Evolutionary conservation across 2,113 vertebrate genomes (phyloP), one percentile per base, ranked within the genome.

Genomic region (Microtus pennsylvanicus): DNA sequence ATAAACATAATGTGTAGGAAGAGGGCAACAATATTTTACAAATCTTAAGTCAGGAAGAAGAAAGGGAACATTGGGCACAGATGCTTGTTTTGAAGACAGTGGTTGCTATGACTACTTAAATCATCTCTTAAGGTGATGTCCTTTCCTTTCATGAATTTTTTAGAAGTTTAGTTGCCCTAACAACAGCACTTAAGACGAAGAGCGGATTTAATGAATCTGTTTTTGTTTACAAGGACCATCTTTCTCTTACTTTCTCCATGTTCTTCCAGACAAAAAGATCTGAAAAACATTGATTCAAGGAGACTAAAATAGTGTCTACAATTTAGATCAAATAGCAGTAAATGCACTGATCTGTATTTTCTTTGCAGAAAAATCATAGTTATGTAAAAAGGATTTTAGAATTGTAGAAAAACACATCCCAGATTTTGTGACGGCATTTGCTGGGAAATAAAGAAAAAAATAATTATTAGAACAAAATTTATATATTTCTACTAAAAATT

Each of bases 41-140:
- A 92, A 90, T 52, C 70, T 97, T 95, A 67, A 92, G 70, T 97
- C 83, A 91, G 85, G 17, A 94, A 5, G 14, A 93, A 97, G 78
- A 81, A 92, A 38, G 22, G 52, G 0, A 93, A 76, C 33, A 78
- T 11, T 95, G 33, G 76, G 6, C 92, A 93, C 58, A 42, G 58
- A 33, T 17, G 96, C 86, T 97, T 97, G 86, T 91, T 93, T 91
- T 97, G 78, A 91, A 98, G 97, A 97, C 90, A 88, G 58, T 69
- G 77, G 97, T 98, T 98, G 92, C 97, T 98, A 96, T 98, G 97
- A 96, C 98, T 97, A 98, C 98, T 95, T 97, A 89, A 96, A 93
- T 93, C 87, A 94, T 96, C 82, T 98, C 91, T 98, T 97, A 96
- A 97, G 89, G 94, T 97, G 88, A 96, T 97, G 92, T 96, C 82